Conservation (phyloP, 1,140 invertebrate species). For the Macrosteles quadrilineatus region DNA sequence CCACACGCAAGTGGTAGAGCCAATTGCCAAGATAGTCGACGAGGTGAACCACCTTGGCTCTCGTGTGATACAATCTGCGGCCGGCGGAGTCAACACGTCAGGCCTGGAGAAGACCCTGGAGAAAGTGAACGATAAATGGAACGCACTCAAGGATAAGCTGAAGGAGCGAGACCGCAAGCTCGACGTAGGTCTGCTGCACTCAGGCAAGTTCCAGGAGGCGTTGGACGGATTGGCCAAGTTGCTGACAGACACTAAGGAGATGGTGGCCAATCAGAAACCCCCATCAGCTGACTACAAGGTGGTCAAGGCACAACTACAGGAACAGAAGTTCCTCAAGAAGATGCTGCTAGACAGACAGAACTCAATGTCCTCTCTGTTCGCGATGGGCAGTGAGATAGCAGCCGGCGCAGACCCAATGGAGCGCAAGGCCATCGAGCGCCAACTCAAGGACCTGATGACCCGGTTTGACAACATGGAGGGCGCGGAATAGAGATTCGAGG, state of each 20-base stretch:
- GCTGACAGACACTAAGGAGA: conserved; percentile 93
- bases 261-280: conserved; percentile 95
- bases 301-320: conserved; percentile 93
- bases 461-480: conserved; percentile 79
- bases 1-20: conserved; percentile 71
- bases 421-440: conserved; percentile 82
- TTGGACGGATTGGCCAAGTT: conserved; percentile 89
- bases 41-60: conserved; percentile 83
- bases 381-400: conserved; percentile 86
- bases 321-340: conserved; percentile 95
- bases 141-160: conserved; percentile 86
- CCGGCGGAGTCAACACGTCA: conserved; percentile 79
- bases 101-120: conserved; percentile 88
- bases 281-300: conserved; percentile 97
- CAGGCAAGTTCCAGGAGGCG: conserved; percentile 96
- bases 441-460: conserved; percentile 82
- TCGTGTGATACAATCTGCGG: conserved; percentile 82
- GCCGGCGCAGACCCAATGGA: conserved; percentile 81
- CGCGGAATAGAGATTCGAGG: conserved; percentile 81
- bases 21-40: conserved; percentile 76
- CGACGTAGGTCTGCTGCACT: conserved; percentile 89
- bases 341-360: conserved; percentile 92
- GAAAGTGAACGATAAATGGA: conserved; percentile 90
- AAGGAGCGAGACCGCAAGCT: conserved; percentile 87
- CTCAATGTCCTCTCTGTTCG: conserved; percentile 85